Base-by-base conservation (phyloP, 2,113 vertebrate species). In the Odobenus rosmarus region DNA sequence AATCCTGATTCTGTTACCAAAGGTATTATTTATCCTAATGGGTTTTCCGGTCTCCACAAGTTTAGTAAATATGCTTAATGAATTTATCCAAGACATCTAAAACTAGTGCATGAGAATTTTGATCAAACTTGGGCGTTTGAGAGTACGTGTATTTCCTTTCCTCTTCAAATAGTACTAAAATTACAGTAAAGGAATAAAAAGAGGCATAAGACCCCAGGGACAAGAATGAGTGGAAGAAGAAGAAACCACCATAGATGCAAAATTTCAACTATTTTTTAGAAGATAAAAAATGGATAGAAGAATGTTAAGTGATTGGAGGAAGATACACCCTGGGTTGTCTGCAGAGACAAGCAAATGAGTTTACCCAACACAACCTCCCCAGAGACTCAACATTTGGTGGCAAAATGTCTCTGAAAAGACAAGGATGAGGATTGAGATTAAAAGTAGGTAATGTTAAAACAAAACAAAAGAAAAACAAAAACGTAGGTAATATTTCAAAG, bases 131-230 rank as follows among this genome's bases (percentile, higher is more conserved):
- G 42, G 23, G n/a, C 0, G 6, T 80, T 95, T 31, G 23, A 69
- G n/a, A 77, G 4, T 92, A 26, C 23, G 15, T 85, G 7, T 77
- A n/a, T 89, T 61, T 69, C 24, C 31, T 92, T 94, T 62, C 57
- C 26, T 90, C 76, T 84, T 96, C 53, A 92, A 33, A 84, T 14
- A 94, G 39, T 64, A 85, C 53, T 79, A 15, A 80, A 49, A 57
- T 93, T 64, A 86, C 79, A 69, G 31, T 80, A 95, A 95, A 79
- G 23, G 14, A 95, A 85, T 90, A 83, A 82, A 90, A 93, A 69
- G 13, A 90, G 46, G 59, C 33, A n/a, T 36, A 61, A 69, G 6
- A 53, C 55, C n/a, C 36, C 24, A 51, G 42, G 18, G 14, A 72
- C 36, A 89, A 90, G 88, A 76, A 77, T 82, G 31, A 94, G 28